These are phyloP conservation scores for Chaenocephalus aceratus DNA, from an alignment of 2,113 vertebrate genomes.

Conservation along the genomic window DNA sequence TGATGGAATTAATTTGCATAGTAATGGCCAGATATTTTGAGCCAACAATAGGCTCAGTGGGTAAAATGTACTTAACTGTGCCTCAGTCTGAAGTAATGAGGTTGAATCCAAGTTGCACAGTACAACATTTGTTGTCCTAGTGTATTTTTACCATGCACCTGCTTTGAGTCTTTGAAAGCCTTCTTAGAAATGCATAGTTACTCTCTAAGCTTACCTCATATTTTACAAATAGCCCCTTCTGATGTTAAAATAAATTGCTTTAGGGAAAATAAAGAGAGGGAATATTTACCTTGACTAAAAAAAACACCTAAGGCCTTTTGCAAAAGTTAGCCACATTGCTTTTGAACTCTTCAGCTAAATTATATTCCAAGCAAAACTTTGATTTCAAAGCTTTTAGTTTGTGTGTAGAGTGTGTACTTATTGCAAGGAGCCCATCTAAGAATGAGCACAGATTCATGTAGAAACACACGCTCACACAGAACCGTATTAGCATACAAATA, in stretches of 20 bases:
- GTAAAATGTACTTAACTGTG: conserved; percentile 21
- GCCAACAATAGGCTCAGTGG: conserved; percentile 29
- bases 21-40: conserved; percentile 47
- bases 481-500: not conserved
- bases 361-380: not conserved
- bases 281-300: not conserved
- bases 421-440: not conserved
- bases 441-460: not conserved
- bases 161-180: not conserved
- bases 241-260: conserved; percentile 15
- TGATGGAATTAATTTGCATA: conserved; percentile 57
- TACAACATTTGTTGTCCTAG: not conserved
- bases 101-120: conserved; percentile 23
- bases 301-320: conserved; percentile 21
- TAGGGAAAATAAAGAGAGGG: conserved; percentile 4
- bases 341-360: conserved; percentile 24
- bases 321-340: not conserved
- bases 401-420: not conserved
- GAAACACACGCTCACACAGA: not conserved
- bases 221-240: conserved; percentile 24
- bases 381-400: conserved; percentile 10
- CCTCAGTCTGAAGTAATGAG: conserved; percentile 30
- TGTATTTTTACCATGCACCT: conserved; percentile 23
- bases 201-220: not conserved
- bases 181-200: conserved; percentile 1